Evolutionary conservation across 2,113 vertebrate species (phyloP).

Genomic region (Halichoeres trimaculatus): DNA sequence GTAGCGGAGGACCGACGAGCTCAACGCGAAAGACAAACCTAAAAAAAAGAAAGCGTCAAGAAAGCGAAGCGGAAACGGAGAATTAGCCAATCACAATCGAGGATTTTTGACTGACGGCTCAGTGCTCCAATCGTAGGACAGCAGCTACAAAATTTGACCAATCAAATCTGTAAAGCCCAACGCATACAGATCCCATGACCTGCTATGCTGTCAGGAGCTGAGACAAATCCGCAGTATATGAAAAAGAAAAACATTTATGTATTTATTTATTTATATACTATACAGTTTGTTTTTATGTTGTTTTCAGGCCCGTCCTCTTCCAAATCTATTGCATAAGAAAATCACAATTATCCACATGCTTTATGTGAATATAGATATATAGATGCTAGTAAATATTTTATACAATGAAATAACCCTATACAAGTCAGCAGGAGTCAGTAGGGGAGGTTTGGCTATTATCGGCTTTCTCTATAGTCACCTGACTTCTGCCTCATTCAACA

Average conservation of each 20-base stretch:
- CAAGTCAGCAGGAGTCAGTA: no score
- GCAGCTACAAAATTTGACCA: conserved; percentile 51
- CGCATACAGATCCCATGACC: conserved; percentile 77
- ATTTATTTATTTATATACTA: background rate
- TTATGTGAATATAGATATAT: no score
- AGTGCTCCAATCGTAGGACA: conserved; percentile 39
- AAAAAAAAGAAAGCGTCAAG: background rate
- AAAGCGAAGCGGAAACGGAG: conserved; percentile 60
- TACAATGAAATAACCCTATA: no score
- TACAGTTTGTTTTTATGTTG: no score
- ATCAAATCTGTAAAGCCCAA: conserved; percentile 53
- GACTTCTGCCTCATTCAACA: no score
- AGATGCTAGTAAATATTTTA: no score
- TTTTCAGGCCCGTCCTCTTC: no score
- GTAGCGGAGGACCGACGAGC: conserved; percentile 43
- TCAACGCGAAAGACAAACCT: conserved; percentile 44
- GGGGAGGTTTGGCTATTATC: no score
- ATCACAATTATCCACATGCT: no score
- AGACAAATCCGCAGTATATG: conserved; percentile 42
- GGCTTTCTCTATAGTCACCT: no score
- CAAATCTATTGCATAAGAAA: no score
- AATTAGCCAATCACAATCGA: conserved; percentile 57
- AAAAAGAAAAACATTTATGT: background rate
- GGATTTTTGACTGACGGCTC: conserved; percentile 16
- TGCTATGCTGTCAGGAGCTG: conserved; percentile 32